These are phyloP conservation scores for Ploceus nigricollis DNA, from an alignment of 2,113 vertebrate genomes.

Conservation along the genomic window DNA sequence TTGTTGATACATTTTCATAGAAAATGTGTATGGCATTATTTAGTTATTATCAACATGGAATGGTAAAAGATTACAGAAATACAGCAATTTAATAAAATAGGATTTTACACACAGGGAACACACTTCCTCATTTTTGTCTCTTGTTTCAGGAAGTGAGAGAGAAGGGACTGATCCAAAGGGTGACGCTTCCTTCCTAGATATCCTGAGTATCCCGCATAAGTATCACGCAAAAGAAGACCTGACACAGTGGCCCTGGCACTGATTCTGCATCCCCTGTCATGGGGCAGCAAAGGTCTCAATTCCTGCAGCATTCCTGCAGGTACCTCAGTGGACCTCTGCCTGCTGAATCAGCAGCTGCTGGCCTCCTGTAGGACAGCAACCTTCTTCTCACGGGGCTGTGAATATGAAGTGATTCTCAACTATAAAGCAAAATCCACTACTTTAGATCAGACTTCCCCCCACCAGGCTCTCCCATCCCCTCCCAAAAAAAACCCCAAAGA, in stretches of 20 bases:
- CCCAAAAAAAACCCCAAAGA: rapidly evolving
- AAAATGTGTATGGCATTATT: neutral
- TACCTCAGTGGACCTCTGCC: neutral
- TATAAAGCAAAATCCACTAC: neutral
- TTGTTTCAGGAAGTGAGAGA: neutral
- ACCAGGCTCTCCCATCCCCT: rapidly evolving
- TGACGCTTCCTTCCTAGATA: neutral
- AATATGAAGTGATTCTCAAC: neutral
- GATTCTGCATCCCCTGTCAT: rapidly evolving
- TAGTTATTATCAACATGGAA: neutral
- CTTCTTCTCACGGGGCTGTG: neutral
- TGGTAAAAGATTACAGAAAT: neutral
- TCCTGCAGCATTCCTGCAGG: neutral
- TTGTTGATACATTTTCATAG: neutral
- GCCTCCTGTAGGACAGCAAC: neutral
- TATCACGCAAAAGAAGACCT: neutral
- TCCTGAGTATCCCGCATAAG: neutral
- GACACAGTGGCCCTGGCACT: neutral
- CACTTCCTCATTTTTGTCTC: neutral
- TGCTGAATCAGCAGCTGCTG: neutral
- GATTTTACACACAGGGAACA: neutral
- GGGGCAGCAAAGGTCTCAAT: rapidly evolving
- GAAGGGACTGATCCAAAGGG: neutral
- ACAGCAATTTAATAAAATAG: neutral
- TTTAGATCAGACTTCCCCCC: rapidly evolving